Evolutionary conservation across 2,888 invertebrate species (phyloP), one percentile per base, ranked within the genome.

Genomic region (Drosophila hawaiiensis): DNA sequence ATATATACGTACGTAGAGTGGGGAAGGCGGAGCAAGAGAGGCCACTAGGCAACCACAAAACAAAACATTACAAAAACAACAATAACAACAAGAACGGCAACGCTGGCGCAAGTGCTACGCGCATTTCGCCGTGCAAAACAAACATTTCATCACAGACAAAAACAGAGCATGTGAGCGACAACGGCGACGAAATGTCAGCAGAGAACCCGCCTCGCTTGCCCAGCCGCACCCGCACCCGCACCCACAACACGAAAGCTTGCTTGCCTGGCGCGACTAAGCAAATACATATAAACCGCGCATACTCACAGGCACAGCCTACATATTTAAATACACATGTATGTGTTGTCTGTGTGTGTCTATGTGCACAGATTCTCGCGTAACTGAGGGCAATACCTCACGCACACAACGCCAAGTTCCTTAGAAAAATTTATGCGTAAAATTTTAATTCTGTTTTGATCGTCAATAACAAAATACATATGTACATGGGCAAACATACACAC

Each of bases 381-480:
- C 73, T 64, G 76, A 76, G 90, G 89, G 83, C 86, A 87, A 85
- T 90, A 90, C 90, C 86, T 90, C 89, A 80, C 82, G 62, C 76
- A 73, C 25, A 79, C 86, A 68, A 55, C 63, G 53, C 55, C 76
- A 75, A 80, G 78, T 88, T 90, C 82, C 85, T 82, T 70, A 90
- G 84, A 90, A 86, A 88, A 89, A 77, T 88, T 78, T 88, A 91
- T 88, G 90, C 90, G 86, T 86, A 90, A 78, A 88, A 83, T 91
- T 90, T 90, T 91, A 87, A 87, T 87, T 90, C 90, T 87, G 87
- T 87, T 90, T 90, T 89, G 89, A 90, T 89, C 88, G 80, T 90
- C 87, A 80, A 90, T 80, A 83, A 83, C 89, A 83, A 84, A 82
- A 69, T 61, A 73, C 63, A 77, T 72, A 75, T 62, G 70, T 75